A percentile compares a stretch with the other conserved stretches of the same genome.
Conservation (phyloP, 2,888 invertebrate genomes). For the Calliopum simillimum region DNA sequence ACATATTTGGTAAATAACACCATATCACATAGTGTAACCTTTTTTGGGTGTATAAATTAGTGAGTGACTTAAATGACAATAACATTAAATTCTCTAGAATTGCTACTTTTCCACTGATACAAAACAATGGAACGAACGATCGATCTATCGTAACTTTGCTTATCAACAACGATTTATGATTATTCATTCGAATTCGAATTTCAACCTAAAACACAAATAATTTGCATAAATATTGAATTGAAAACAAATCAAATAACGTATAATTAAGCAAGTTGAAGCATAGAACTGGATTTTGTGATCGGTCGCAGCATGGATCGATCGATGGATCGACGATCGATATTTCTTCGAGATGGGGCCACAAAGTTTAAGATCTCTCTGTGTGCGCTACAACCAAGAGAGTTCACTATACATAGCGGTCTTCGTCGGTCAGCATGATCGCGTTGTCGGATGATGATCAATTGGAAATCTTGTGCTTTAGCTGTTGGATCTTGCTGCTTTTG, state of each 20-base stretch:
- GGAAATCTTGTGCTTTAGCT: constrained; percentile 43
- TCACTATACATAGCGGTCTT: too few species aligned
- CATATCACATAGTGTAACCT: too few species aligned
- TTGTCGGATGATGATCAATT: constrained; percentile 42
- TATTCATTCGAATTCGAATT: neutral
- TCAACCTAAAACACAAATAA: neutral
- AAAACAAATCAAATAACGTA: constrained; percentile 28
- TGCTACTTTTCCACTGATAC: too few species aligned
- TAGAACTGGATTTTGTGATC: neutral
- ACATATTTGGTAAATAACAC: too few species aligned
- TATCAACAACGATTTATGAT: neutral
- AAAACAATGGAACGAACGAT: too few species aligned
- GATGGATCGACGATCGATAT: neutral
- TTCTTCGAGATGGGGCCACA: too few species aligned
- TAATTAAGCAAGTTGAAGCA: constrained; percentile 11
- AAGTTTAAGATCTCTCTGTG: neutral
- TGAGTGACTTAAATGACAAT: too few species aligned
- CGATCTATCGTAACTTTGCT: too few species aligned
- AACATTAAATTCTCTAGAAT: too few species aligned
- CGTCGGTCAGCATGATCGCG: constrained; percentile 2
- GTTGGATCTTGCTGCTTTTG: constrained; percentile 31
- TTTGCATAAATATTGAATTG: constrained; percentile 16
- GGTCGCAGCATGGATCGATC: neutral
- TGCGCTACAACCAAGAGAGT: too few species aligned
- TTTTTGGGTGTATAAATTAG: too few species aligned